Conservation (phyloP, 2,113 vertebrate species). For the Odocoileus hemionus region DNA sequence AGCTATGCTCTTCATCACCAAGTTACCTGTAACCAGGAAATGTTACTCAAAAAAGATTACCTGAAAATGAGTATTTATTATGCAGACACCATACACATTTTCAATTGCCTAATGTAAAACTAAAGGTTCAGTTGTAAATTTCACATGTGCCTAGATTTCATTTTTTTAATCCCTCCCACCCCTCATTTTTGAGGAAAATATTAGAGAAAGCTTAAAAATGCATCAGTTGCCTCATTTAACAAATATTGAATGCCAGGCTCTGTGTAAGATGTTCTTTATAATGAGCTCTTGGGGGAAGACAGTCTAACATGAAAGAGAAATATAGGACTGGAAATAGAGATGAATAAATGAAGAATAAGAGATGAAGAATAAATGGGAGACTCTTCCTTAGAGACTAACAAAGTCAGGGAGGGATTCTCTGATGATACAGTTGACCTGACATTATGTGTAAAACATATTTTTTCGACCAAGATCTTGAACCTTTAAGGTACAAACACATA, state of each 20-base stretch:
- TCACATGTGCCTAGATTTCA: not conserved
- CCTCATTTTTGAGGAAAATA: not conserved
- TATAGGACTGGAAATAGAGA: not conserved
- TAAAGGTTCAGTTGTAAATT: constrained; percentile 2
- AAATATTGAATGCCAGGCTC: not conserved
- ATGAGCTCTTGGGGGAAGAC: not conserved
- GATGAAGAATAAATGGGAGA: not conserved
- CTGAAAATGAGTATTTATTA: not conserved
- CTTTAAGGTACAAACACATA: not conserved
- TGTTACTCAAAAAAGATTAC: not conserved
- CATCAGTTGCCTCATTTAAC: not conserved
- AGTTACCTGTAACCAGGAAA: not conserved
- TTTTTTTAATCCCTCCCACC: not conserved
- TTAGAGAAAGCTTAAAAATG: constrained; percentile 17
- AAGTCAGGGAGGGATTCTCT: not conserved
- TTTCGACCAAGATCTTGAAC: not conserved
- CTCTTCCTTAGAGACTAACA: not conserved
- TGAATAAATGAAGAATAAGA: too few species aligned
- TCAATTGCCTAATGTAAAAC: not conserved
- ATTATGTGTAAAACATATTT: not conserved
- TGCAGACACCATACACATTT: not conserved
- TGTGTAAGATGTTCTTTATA: not conserved
- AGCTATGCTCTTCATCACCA: not conserved
- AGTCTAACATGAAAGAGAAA: not conserved
- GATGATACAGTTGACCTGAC: not conserved